phyloP scores from a whole-genome alignment of 1,140 invertebrate genomes.

The Ceratina australensis region DNA sequence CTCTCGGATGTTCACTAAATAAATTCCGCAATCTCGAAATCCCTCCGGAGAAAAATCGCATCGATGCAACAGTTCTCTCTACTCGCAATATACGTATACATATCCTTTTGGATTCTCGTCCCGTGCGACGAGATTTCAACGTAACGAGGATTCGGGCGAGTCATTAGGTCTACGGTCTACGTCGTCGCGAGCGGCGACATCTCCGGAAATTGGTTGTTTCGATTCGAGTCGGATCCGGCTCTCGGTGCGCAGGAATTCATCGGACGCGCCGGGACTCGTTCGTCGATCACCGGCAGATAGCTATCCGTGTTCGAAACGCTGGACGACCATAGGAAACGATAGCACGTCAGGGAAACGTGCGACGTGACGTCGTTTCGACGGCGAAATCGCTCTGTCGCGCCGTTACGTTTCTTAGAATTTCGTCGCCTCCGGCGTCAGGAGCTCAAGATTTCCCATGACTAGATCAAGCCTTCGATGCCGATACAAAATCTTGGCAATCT shows the following conservation, averaged over 20 bases:
- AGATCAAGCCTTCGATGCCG: too few relatives aligned
- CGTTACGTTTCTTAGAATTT: conserved; percentile 8
- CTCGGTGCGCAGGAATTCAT: conserved; percentile 5
- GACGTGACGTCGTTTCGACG: conserved; percentile 8
- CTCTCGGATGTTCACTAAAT: not conserved
- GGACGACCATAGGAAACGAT: conserved; percentile 4
- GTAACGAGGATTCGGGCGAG: conserved; percentile 50
- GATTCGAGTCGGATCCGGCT: conserved; percentile 21
- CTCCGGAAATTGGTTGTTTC: conserved; percentile 55
- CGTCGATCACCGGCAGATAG: conserved; percentile 7
- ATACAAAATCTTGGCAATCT: too few relatives aligned
- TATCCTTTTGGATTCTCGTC: conserved; percentile 9
- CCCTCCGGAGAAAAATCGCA: not conserved
- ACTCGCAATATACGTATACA: conserved; percentile 8
- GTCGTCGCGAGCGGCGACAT: conserved; percentile 38
- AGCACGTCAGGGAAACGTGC: conserved; percentile 8
- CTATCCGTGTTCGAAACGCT: not conserved
- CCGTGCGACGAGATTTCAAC: conserved; percentile 47
- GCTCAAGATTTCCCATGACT: not conserved
- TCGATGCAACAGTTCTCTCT: conserved; percentile 25
- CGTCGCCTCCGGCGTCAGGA: too few relatives aligned
- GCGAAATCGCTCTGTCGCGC: not conserved
- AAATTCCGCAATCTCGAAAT: not conserved
- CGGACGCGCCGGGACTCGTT: not conserved
- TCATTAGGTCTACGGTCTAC: conserved; percentile 36